Percentiles rank a stretch among this genome's conserved stretches.
Evolutionary conservation across 2,797 vertebrate species (phyloP).

Genomic region (Vireo griseus): DNA sequence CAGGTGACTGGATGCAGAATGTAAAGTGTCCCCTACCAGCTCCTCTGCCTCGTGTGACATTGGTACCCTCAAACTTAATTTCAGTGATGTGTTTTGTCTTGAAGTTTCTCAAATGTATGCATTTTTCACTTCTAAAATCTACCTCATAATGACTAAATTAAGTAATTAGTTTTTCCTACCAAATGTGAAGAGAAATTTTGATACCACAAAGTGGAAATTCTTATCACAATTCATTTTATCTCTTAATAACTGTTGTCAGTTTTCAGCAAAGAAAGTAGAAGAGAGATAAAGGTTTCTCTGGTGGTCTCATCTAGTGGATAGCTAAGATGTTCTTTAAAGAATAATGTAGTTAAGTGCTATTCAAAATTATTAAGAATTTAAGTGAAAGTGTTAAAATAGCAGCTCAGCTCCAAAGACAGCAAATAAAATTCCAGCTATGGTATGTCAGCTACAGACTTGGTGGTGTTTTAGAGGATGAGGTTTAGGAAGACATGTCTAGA

Average conservation of each 20-base stretch:
- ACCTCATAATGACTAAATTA: not conserved
- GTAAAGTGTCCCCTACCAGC: not conserved
- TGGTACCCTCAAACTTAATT: not conserved
- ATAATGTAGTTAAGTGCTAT: not conserved
- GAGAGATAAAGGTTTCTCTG: not conserved
- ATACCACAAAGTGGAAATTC: not conserved
- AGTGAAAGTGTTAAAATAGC: not conserved
- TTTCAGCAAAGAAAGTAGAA: not conserved
- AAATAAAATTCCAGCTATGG: not conserved
- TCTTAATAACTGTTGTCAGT: not conserved
- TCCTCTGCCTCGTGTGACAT: not conserved
- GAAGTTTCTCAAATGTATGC: not conserved
- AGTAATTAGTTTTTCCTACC: not conserved
- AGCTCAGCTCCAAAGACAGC: not conserved
- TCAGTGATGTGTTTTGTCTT: not conserved
- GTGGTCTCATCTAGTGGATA: not conserved
- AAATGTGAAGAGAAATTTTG: not conserved
- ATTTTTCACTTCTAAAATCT: not conserved
- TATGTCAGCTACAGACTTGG: not conserved
- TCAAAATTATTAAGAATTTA: not conserved
- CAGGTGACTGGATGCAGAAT: not conserved
- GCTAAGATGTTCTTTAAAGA: not conserved
- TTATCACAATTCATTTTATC: not conserved
- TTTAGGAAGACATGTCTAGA: not conserved
- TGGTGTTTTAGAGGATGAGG: not conserved